Percentiles rank a stretch among this genome's conserved stretches.
These are phyloP conservation scores for Phaenicophaeus curvirostris DNA, from an alignment of 2,797 vertebrate species.

Conservation along the genomic window DNA sequence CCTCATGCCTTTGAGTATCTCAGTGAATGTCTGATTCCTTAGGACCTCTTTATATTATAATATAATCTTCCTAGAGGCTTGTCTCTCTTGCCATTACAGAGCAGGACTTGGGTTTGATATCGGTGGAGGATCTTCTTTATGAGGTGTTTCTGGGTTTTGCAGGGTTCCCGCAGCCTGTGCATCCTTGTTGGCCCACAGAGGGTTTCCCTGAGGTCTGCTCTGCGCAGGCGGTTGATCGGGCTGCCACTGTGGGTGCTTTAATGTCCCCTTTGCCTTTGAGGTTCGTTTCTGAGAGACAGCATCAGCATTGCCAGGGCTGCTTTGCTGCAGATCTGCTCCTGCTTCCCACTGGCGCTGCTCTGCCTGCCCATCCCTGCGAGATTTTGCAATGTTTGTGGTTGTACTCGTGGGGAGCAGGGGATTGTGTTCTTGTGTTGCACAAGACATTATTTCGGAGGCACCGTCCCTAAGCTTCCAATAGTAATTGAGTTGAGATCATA, in stretches of 20 bases:
- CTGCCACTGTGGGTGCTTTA: background rate
- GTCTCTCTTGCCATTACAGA: background rate
- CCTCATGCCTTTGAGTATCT: background rate
- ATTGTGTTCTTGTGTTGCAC: background rate
- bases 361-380: background rate
- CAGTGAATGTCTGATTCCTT: background rate
- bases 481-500: background rate
- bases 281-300: background rate
- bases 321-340: background rate
- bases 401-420: background rate
- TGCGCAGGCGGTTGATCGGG: accelerated
- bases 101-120: background rate
- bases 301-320: background rate
- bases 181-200: background rate
- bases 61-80: background rate
- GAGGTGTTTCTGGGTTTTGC: accelerated
- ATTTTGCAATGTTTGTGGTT: background rate
- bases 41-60: background rate
- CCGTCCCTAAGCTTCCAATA: background rate
- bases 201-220: background rate
- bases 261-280: background rate
- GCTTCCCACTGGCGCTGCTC: background rate
- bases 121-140: accelerated
- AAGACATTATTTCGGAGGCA: background rate
- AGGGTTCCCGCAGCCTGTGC: background rate